A percentile compares a stretch with the other conserved stretches of the same genome.
These are phyloP conservation scores for Semotilus atromaculatus DNA, from an alignment of 2,797 vertebrate species.

Conservation along the genomic window DNA sequence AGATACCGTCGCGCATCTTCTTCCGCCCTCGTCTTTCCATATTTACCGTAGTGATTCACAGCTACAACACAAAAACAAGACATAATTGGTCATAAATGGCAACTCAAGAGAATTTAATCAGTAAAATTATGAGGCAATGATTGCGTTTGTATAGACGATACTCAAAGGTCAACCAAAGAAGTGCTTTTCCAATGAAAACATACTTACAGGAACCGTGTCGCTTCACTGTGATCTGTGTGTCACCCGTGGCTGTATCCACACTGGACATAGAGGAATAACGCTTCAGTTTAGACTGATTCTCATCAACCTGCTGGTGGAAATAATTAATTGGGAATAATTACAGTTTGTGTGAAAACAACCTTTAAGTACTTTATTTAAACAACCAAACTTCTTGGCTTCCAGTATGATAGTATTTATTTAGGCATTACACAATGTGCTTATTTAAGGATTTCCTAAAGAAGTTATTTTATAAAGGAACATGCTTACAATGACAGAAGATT, in stretches of 20 bases:
- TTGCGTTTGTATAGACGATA: background rate
- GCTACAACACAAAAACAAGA: conserved; percentile 71
- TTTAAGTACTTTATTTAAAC: background rate
- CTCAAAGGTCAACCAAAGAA: background rate
- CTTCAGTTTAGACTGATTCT: conserved; percentile 81
- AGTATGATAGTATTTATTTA: background rate
- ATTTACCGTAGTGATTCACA: conserved; percentile 89
- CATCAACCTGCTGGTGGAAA: conserved; percentile 68
- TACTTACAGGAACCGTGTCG: conserved; percentile 89
- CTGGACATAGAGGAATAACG: conserved; percentile 93
- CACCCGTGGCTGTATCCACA: conserved; percentile 85
- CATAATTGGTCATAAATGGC: background rate
- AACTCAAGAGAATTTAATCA: background rate
- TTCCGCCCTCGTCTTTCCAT: conserved; percentile 95
- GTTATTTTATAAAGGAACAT: conserved; percentile 4
- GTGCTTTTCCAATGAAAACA: conserved; percentile 53
- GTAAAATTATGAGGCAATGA: background rate
- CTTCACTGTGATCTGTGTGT: conserved; percentile 88
- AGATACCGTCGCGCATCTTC: conserved; percentile 92
- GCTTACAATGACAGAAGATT: background rate
- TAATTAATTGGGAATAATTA: background rate
- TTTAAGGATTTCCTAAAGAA: background rate
- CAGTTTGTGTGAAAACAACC: background rate
- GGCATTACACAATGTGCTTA: background rate
- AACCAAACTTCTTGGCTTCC: background rate